These are phyloP conservation scores for Drosophila lini DNA, from an alignment of 1,140 invertebrate genomes.

Conservation along the genomic window DNA sequence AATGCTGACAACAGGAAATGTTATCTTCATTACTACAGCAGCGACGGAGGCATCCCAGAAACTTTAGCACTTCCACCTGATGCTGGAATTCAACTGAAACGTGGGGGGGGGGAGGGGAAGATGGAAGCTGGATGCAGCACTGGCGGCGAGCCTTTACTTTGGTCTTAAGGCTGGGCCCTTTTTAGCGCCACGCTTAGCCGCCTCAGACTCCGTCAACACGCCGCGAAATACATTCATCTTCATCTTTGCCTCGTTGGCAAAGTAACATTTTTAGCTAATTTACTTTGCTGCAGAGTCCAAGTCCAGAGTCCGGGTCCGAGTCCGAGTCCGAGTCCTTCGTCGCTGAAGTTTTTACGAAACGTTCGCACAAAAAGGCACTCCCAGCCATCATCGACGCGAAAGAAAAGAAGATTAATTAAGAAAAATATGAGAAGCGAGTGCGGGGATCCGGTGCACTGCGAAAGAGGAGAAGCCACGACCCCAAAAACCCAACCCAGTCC, in stretches of 20 bases:
- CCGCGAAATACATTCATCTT: conserved; percentile 52
- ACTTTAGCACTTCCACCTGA: conserved; percentile 61
- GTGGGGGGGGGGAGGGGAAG: neutral
- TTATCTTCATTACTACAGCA: conserved; percentile 77
- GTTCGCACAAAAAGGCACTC: conserved; percentile 34
- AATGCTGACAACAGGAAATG: conserved; percentile 77
- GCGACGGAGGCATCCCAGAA: conserved; percentile 10
- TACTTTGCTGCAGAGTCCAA: conserved; percentile 26
- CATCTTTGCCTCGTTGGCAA: conserved; percentile 38
- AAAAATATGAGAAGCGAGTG: conserved; percentile 71
- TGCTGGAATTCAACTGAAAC: conserved; percentile 4
- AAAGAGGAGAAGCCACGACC: conserved; percentile 1
- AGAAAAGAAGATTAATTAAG: conserved; percentile 76
- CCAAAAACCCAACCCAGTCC: neutral
- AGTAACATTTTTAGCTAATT: conserved; percentile 67
- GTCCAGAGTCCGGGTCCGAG: neutral
- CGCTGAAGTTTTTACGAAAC: conserved; percentile 45
- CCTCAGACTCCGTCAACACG: conserved; percentile 3
- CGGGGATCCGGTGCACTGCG: conserved; percentile 58
- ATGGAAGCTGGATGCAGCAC: neutral
- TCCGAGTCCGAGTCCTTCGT: conserved; percentile 5
- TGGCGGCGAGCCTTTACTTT: conserved; percentile 19
- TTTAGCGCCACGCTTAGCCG: conserved; percentile 33
- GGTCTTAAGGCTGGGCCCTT: conserved; percentile 26
- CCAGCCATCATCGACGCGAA: conserved; percentile 38